Evolutionary conservation across 1,140 invertebrate species (phyloP).

Genomic region (Coptotermes formosanus): DNA sequence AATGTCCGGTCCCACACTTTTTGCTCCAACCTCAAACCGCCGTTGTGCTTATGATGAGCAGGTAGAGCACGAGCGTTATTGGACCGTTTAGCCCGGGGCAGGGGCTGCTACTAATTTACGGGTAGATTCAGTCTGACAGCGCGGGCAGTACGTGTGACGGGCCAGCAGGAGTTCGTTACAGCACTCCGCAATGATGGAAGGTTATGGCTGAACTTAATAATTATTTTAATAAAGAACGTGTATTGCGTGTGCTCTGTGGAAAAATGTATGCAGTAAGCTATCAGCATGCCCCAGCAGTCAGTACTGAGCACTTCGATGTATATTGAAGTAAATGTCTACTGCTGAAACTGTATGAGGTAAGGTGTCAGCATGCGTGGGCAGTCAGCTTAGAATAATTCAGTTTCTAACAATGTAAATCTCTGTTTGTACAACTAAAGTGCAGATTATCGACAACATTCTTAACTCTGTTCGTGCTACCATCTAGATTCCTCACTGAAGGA

Average conservation of each 20-base stretch:
- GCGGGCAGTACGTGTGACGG: background rate
- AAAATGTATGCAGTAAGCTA: background rate
- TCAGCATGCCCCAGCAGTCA: background rate
- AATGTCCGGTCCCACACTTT: background rate
- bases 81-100: background rate
- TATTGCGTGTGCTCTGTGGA: background rate
- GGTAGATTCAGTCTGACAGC: background rate
- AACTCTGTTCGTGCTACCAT: too few species aligned
- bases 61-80: background rate
- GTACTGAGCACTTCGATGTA: background rate
- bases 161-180: background rate
- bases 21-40: background rate
- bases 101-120: slow-evolving; percentile 1
- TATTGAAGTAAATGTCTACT: background rate
- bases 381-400: too few species aligned
- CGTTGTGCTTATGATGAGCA: background rate
- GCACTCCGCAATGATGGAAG: background rate
- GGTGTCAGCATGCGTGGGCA: too few species aligned
- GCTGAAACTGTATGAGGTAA: background rate
- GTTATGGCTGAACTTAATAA: background rate
- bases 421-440: too few species aligned
- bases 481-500: too few species aligned
- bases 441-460: too few species aligned
- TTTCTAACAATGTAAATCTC: too few species aligned
- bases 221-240: background rate